Percentiles rank a stretch among this genome's conserved stretches.
Evolutionary conservation across 2,797 vertebrate species (phyloP).

Genomic region (Falco naumanni): DNA sequence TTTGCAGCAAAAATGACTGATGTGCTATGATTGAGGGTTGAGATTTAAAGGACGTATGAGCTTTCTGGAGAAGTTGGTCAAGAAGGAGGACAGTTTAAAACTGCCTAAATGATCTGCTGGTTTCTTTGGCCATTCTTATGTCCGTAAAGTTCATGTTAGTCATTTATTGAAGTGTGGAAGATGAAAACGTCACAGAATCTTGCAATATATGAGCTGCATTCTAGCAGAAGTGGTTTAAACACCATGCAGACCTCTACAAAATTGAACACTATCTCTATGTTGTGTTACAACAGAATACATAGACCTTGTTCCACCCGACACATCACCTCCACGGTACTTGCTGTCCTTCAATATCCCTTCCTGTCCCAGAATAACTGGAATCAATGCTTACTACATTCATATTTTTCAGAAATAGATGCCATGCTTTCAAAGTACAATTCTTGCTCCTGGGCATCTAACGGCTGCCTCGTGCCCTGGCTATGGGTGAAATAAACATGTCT

Average conservation of each 20-base stretch:
- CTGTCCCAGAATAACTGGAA: background rate
- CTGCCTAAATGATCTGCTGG: background rate
- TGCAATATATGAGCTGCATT: background rate
- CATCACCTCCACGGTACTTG: background rate
- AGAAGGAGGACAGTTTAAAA: background rate
- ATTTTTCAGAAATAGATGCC: background rate
- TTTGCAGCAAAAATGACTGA: background rate
- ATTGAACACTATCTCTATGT: accelerated
- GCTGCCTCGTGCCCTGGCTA: background rate
- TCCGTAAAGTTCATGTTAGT: background rate
- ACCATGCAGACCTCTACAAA: accelerated
- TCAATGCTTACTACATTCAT: background rate
- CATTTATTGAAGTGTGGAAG: background rate
- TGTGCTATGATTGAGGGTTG: background rate
- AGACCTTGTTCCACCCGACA: background rate
- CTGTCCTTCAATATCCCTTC: background rate
- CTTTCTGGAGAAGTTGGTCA: background rate
- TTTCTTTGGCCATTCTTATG: background rate
- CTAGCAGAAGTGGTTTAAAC: background rate
- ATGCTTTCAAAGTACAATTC: background rate
- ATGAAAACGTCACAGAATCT: background rate
- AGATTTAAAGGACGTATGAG: background rate
- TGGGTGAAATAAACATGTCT: background rate
- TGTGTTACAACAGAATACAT: background rate
- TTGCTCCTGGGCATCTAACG: background rate